phyloP scores from a whole-genome alignment of 2,113 vertebrate genomes.

The Ramphastos sulfuratus region DNA sequence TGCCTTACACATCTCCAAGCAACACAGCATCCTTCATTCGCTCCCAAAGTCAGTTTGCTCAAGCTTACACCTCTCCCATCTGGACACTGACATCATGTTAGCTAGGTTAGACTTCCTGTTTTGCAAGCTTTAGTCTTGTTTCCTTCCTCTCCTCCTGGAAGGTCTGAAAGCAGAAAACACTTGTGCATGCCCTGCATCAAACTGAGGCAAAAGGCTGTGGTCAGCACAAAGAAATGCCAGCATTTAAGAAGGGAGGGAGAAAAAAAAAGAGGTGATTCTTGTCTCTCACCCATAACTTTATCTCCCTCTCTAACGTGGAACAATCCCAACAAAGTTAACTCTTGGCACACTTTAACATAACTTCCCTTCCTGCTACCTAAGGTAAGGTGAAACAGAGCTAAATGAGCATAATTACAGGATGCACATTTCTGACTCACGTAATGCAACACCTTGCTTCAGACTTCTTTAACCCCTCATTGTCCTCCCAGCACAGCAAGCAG shows the following conservation, averaged over 20 bases:
- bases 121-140: background rate
- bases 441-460: background rate
- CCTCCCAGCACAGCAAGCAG: background rate
- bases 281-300: background rate
- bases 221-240: background rate
- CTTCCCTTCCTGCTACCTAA: rapidly evolving
- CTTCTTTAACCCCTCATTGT: background rate
- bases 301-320: background rate
- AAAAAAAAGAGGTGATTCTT: background rate
- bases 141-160: background rate
- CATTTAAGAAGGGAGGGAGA: background rate
- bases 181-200: background rate
- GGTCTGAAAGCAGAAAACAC: background rate
- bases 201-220: background rate
- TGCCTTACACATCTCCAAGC: background rate
- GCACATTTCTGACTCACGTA: background rate
- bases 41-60: background rate
- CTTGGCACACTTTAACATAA: background rate
- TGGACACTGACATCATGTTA: background rate
- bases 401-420: background rate
- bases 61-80: background rate
- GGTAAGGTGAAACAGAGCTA: background rate
- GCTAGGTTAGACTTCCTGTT: background rate
- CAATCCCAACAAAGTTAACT: background rate
- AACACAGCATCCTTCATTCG: background rate